Conservation (phyloP, 2,797 vertebrate genomes). For the Dromococcyx pavoninus region DNA sequence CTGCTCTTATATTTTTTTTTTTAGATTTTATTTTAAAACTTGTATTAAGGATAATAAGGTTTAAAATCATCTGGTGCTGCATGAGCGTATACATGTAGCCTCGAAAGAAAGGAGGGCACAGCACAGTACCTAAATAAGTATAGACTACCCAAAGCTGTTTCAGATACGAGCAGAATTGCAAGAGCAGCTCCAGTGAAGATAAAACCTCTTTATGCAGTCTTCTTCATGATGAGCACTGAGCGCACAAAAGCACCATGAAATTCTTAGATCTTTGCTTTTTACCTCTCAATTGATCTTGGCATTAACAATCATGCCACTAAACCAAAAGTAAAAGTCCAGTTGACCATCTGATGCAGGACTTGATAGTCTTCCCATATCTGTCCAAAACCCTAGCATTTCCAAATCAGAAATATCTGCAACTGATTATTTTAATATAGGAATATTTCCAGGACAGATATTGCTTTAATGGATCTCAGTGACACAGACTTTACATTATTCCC, state of each 20-base stretch:
- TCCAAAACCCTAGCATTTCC: neutral
- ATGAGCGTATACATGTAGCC: neutral
- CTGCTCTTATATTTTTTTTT: neutral
- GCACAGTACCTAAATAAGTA: neutral
- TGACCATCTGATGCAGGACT: neutral
- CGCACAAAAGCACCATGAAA: accelerated
- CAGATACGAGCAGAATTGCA: neutral
- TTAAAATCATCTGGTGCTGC: neutral
- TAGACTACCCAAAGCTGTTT: neutral
- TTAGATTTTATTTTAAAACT: neutral
- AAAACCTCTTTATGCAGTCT: neutral
- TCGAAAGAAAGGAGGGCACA: neutral
- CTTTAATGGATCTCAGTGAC: neutral
- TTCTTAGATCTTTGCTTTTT: neutral
- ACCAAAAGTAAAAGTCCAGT: neutral
- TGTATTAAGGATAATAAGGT: neutral
- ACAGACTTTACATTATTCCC: neutral
- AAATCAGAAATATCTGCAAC: neutral
- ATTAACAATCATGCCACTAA: neutral
- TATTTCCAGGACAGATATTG: neutral
- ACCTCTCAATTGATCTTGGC: neutral
- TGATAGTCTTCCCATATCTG: neutral
- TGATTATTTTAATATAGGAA: neutral
- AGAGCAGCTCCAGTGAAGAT: neutral
- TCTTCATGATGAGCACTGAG: neutral